Percentiles rank a stretch among this genome's conserved stretches.
Conservation (phyloP, 2,888 invertebrate species). For the Synergus umbraculus region DNA sequence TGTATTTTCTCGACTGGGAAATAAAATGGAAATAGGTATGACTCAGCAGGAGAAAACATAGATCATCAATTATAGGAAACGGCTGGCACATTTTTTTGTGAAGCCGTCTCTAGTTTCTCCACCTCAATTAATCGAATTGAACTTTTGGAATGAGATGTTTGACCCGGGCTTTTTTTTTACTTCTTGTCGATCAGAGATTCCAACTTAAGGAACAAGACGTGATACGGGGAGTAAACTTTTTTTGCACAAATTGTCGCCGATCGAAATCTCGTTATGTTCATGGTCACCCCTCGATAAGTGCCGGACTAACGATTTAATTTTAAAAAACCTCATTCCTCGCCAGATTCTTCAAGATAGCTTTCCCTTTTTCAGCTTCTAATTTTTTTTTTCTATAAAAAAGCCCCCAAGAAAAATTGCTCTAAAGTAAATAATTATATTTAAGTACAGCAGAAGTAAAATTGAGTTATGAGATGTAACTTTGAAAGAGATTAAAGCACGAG, state of each 20-base stretch:
- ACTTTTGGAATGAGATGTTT: constrained; percentile 1
- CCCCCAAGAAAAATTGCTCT: neutral
- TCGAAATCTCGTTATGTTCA: constrained; percentile 23
- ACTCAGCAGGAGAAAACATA: neutral
- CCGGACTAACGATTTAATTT: constrained; percentile 24
- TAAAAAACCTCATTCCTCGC: neutral
- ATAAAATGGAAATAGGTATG: neutral
- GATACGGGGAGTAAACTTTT: neutral
- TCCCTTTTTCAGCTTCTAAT: neutral
- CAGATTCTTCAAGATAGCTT: constrained; percentile 4
- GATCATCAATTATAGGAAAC: neutral
- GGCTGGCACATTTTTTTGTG: neutral
- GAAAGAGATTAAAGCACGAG: neutral
- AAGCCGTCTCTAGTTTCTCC: neutral
- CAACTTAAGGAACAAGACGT: neutral
- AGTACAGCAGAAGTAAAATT: neutral
- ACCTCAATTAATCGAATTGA: neutral
- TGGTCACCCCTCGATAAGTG: constrained; percentile 1
- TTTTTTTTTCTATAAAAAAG: neutral
- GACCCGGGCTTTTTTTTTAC: neutral
- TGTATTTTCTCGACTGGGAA: neutral
- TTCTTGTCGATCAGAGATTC: constrained; percentile 13
- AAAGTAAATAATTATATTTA: neutral
- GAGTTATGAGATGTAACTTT: too few species aligned
- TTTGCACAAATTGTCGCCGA: neutral